A percentile compares a stretch with the other conserved stretches of the same genome.
phyloP scores from a whole-genome alignment of 2,113 vertebrate genomes.

The Sinocyclocheilus anophthalmus region DNA sequence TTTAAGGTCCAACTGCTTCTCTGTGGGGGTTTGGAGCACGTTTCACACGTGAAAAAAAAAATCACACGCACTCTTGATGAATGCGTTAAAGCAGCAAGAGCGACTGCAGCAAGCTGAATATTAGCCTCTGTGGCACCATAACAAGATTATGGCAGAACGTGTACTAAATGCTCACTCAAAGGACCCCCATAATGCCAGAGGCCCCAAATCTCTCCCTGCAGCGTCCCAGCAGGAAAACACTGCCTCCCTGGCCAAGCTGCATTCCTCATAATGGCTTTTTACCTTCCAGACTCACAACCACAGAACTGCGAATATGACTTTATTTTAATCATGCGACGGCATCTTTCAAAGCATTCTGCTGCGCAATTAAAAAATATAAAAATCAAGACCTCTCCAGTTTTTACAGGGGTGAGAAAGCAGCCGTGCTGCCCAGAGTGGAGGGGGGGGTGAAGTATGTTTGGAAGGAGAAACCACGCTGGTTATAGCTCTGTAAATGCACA shows the following conservation, averaged over 20 bases:
- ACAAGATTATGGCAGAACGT: constrained; percentile 77
- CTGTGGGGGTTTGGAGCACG: constrained; percentile 58
- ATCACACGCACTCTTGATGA: constrained; percentile 77
- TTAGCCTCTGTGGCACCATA: constrained; percentile 83
- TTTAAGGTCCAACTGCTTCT: constrained; percentile 13
- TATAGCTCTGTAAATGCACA: constrained; percentile 52
- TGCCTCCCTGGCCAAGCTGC: constrained; percentile 83
- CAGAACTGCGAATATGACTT: constrained; percentile 27
- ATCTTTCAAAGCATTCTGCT: constrained; percentile 44
- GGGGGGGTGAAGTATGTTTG: constrained; percentile 46
- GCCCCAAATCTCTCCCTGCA: constrained; percentile 74
- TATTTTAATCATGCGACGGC: constrained; percentile 49
- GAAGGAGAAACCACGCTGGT: constrained; percentile 53
- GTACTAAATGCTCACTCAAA: constrained; percentile 80
- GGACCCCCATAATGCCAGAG: constrained; percentile 85
- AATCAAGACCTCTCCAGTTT: constrained; percentile 48
- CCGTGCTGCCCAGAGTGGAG: constrained; percentile 10
- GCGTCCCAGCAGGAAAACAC: constrained; percentile 84
- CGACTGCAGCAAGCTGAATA: constrained; percentile 74
- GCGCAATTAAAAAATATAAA: constrained; percentile 51
- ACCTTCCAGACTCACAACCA: constrained; percentile 35
- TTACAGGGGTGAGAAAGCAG: constrained; percentile 54
- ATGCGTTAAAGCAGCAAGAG: constrained; percentile 81
- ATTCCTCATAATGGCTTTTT: constrained; percentile 85
- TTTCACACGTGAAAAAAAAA: constrained; percentile 68